Base-by-base conservation (phyloP, 2,888 invertebrate genomes). In the Syrphus vitripennis region DNA sequence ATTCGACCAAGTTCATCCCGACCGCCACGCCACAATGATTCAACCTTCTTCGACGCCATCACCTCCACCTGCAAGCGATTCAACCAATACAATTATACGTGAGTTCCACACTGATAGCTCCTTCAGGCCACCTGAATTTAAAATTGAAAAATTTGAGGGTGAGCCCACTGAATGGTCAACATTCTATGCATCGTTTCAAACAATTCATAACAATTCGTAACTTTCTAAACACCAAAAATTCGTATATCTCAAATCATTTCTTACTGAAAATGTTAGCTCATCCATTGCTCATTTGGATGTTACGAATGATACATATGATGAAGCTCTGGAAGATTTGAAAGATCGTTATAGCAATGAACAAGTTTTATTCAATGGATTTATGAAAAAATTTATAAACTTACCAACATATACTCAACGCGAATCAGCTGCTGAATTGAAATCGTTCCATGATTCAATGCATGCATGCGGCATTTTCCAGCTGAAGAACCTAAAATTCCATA, bases 61-160 rank as follows among this genome's bases (percentile, higher is more conserved):
- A 6, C 3, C 29, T 29, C 29, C 29, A 29, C 4, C 29, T 29
- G 6, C 29, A 29, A 29, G 6, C 6, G 29, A 29, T 4, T 29
- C 29, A 24, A 63, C 40, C 24, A 63, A 69, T 24, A 59, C 77
- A 34, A 71, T 78, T 63, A 50, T 78, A 50, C 70, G 78, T 2
- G 53, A 71, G 16, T 50, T 70, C 24, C 63, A 71, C 63, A 70
- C 70, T 16, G 78, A 71, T 53, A 53, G 53, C 21, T 57, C 59
- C 29, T 69, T 77, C 59, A 40, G 76, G 24, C 76, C 76, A 45
- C 67, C 29, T 3, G 29, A 29, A 29, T 29, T 29, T 29, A 29
- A 29, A 6, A 29, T 29, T 29, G 29, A 29, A 29, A 29, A 29
- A 29, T 29, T 29, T 29, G 6, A 29, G 3, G 29, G 29, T 29